Evolutionary conservation across 2,888 invertebrate species (phyloP).

Genomic region (Danaus chrysippus): DNA sequence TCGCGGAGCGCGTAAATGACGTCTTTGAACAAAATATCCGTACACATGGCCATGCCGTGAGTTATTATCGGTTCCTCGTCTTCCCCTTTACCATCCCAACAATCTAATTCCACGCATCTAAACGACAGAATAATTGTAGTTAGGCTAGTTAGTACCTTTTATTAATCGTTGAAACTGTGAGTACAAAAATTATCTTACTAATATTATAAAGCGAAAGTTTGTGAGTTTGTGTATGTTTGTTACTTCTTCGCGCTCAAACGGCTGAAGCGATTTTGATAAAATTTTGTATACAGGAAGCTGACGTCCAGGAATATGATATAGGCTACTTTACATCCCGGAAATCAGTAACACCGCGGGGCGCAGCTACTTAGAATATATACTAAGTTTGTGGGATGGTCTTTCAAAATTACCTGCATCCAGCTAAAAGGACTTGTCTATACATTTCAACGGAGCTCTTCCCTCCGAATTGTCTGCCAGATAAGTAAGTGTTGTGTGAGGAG

Average conservation of each 20-base stretch:
- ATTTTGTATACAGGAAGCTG: too few relatives aligned
- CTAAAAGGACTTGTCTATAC: conserved; percentile 97
- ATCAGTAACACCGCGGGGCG: too few relatives aligned
- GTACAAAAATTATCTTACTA: neutral
- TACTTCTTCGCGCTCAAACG: too few relatives aligned
- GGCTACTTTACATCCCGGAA: too few relatives aligned
- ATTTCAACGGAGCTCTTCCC: conserved; percentile 99
- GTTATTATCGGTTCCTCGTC: conserved; percentile 99
- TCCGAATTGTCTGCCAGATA: conserved; percentile 97
- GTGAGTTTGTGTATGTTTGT: too few relatives aligned
- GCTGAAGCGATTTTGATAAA: too few relatives aligned
- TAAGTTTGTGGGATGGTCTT: neutral
- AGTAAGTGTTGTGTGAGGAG: conserved; percentile 97
- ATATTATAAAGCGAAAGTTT: too few relatives aligned
- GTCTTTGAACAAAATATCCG: conserved; percentile 98
- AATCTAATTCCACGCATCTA: conserved; percentile 98
- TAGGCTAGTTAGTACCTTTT: too few relatives aligned
- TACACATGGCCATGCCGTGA: conserved; percentile 99
- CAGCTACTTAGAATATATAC: conserved; percentile 1
- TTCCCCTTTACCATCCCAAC: conserved; percentile 99
- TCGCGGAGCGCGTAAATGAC: conserved; percentile 98
- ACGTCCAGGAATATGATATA: too few relatives aligned
- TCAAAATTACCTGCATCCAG: conserved; percentile 90
- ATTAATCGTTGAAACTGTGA: neutral
- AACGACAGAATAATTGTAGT: too few relatives aligned